Evolutionary conservation across 2,113 vertebrate species (phyloP).

Genomic region (Xiphias gladius): DNA sequence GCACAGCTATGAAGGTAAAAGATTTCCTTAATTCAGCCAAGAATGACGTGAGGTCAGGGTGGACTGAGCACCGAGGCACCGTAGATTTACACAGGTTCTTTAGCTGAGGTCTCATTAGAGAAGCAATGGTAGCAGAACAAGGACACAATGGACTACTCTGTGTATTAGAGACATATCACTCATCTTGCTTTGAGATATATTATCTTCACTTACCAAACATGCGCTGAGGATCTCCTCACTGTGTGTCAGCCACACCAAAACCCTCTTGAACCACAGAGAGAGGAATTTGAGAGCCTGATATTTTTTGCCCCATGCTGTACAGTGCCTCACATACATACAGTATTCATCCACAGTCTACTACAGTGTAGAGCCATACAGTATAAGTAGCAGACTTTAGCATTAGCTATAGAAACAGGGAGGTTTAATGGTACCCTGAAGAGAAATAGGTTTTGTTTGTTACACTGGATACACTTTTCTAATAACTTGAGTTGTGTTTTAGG

Average conservation of each 20-base stretch:
- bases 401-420: background rate
- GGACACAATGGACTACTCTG: conserved; percentile 39
- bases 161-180: conserved; percentile 20
- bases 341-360: background rate
- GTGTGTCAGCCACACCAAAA: conserved; percentile 31
- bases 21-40: conserved; percentile 50
- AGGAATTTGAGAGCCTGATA: conserved; percentile 12
- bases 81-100: conserved; percentile 46
- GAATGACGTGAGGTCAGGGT: conserved; percentile 56
- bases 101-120: conserved; percentile 68
- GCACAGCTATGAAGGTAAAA: conserved; percentile 49
- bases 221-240: conserved; percentile 61
- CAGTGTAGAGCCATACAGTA: background rate
- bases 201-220: conserved; percentile 56
- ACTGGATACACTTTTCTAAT: background rate
- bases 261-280: conserved; percentile 29
- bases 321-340: background rate
- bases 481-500: background rate
- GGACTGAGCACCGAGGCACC: conserved; percentile 34
- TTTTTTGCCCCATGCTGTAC: conserved; percentile 15
- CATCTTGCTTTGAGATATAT: conserved; percentile 39
- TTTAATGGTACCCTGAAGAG: background rate
- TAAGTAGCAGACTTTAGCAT: background rate
- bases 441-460: conserved; percentile 3
- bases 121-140: conserved; percentile 50